A percentile compares a stretch with the other conserved stretches of the same genome.
Conservation (phyloP, 2,888 invertebrate genomes). For the Acronicta aceris region DNA sequence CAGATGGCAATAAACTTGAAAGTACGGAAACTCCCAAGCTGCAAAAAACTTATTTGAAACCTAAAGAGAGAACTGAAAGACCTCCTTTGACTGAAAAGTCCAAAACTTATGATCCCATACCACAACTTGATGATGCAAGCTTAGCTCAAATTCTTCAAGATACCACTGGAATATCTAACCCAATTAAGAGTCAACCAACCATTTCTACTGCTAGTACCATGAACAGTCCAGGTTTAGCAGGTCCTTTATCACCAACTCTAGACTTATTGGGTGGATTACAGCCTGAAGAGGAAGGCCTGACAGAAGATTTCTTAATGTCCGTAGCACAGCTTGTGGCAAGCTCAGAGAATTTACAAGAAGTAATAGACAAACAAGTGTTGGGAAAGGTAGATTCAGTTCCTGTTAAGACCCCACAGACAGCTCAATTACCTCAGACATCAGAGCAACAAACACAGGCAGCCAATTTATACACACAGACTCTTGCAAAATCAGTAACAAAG, state of each 20-base stretch:
- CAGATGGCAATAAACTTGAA: conserved; percentile 55
- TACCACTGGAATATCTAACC: conserved; percentile 68
- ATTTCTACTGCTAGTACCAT: conserved; percentile 75
- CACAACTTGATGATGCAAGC: conserved; percentile 85
- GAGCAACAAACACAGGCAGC: conserved; percentile 62
- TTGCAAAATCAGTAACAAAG: conserved; percentile 71
- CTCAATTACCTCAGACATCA: conserved; percentile 39
- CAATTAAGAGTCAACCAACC: conserved; percentile 72
- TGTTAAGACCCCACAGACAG: conserved; percentile 56
- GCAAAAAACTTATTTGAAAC: conserved; percentile 70
- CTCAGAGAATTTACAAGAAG: conserved; percentile 91
- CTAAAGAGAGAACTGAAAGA: conserved; percentile 63
- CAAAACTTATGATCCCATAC: conserved; percentile 80
- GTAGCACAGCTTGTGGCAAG: conserved; percentile 93
- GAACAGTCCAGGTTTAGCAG: conserved; percentile 85
- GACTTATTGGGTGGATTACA: conserved; percentile 89
- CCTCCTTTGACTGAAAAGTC: conserved; percentile 64
- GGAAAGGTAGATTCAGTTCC: conserved; percentile 81
- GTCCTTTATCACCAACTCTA: conserved; percentile 89
- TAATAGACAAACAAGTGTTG: conserved; percentile 91
- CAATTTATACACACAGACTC: conserved; percentile 70
- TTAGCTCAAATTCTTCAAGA: conserved; percentile 86
- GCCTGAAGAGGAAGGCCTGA: conserved; percentile 91
- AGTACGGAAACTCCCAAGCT: conserved; percentile 64
- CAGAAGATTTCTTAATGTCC: conserved; percentile 92